phyloP scores from a whole-genome alignment of 2,797 vertebrate species.

The Carcharodon carcharias region DNA sequence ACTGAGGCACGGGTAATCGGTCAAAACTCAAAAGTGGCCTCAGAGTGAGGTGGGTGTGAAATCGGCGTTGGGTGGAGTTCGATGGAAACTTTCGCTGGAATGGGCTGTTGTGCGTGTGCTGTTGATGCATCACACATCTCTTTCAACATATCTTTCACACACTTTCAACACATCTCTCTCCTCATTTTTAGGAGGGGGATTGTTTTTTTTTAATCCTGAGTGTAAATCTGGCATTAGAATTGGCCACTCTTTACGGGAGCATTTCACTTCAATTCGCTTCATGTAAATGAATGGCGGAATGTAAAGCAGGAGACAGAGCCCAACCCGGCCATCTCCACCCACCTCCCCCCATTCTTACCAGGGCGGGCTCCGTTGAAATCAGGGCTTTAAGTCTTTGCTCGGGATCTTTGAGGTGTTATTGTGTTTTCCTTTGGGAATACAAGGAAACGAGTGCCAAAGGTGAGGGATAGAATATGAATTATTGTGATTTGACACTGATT shows the following conservation, averaged over 20 bases:
- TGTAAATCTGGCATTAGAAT: neutral
- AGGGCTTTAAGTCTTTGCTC: neutral
- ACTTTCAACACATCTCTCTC: neutral
- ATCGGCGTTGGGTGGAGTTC: neutral
- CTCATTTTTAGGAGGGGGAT: neutral
- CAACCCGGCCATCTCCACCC: neutral
- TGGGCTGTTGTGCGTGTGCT: neutral
- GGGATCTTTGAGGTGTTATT: neutral
- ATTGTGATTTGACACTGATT: neutral
- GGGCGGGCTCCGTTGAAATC: neutral
- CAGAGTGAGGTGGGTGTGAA: neutral
- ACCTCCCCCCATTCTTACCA: neutral
- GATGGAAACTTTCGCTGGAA: neutral
- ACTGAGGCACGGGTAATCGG: neutral
- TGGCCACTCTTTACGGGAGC: neutral
- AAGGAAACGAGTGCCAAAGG: neutral
- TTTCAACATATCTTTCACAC: neutral
- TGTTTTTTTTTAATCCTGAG: neutral
- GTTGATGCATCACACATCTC: neutral
- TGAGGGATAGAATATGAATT: neutral
- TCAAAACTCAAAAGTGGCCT: neutral
- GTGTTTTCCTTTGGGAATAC: neutral
- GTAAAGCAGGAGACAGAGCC: neutral
- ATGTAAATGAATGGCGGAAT: neutral
- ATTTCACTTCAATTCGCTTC: neutral